Conservation (phyloP, 2,888 invertebrate genomes). For the Sabatieria punctata region DNA sequence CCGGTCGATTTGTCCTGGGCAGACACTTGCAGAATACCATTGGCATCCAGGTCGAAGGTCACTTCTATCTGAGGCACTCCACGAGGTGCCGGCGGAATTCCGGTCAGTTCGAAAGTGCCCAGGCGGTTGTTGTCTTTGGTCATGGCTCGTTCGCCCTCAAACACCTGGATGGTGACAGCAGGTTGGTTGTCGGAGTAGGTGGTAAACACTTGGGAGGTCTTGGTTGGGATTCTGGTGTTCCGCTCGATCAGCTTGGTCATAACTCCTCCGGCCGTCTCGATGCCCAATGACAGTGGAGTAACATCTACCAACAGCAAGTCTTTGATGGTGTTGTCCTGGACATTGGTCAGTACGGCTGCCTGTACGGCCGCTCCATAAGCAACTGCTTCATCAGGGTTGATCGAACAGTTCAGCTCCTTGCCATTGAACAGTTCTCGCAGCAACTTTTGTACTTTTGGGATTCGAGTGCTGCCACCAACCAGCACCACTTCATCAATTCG, state of each 20-base stretch:
- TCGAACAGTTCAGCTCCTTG: constrained; percentile 80
- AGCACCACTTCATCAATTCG: constrained; percentile 52
- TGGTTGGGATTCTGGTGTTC: constrained; percentile 90
- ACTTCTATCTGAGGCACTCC: not conserved
- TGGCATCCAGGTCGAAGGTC: constrained; percentile 40
- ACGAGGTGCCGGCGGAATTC: not conserved
- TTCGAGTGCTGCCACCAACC: constrained; percentile 82
- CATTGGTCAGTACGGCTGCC: constrained; percentile 79
- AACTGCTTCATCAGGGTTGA: constrained; percentile 93
- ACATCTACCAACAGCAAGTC: constrained; percentile 79
- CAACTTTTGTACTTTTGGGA: constrained; percentile 89
- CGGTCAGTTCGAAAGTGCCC: constrained; percentile 76
- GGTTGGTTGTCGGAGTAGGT: constrained; percentile 93
- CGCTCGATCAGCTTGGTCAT: constrained; percentile 94
- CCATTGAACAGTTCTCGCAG: constrained; percentile 71
- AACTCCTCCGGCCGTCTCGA: constrained; percentile 74
- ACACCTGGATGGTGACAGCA: constrained; percentile 56
- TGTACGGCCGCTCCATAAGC: constrained; percentile 89
- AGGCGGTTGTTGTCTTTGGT: constrained; percentile 79
- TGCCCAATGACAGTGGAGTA: constrained; percentile 71
- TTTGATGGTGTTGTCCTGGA: constrained; percentile 47
- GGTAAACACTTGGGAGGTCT: constrained; percentile 81
- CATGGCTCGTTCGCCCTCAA: constrained; percentile 45
- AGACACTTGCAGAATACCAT: constrained; percentile 48
- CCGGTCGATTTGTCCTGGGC: constrained; percentile 99